Percentiles rank a stretch among this genome's conserved stretches.
These are phyloP conservation scores for Aphelocoma californica DNA, from an alignment of 2,797 vertebrate species.

Conservation along the genomic window DNA sequence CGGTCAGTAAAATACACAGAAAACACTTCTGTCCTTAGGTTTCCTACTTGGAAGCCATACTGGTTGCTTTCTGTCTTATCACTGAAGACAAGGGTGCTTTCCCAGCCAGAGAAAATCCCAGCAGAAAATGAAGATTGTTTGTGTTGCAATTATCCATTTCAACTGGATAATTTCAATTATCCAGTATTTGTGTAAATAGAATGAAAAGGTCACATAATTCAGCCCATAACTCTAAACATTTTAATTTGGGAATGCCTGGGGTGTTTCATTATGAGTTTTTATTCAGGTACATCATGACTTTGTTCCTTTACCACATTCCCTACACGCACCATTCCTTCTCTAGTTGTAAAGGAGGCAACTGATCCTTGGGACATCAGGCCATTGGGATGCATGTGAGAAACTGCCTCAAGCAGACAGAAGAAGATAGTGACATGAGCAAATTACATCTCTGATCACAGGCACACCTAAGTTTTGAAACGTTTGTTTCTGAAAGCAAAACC, in stretches of 20 bases:
- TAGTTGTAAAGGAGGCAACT: not conserved
- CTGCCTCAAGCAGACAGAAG: not conserved
- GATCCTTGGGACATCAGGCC: not conserved
- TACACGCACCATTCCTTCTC: accelerated
- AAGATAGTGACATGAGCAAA: not conserved
- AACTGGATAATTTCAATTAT: too few relatives aligned
- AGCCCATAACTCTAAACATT: not conserved
- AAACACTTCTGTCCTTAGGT: not conserved
- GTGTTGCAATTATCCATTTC: not conserved
- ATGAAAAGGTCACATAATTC: not conserved
- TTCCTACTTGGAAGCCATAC: not conserved
- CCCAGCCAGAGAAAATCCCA: not conserved
- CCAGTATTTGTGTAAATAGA: not conserved
- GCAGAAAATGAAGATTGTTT: not conserved
- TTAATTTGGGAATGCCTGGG: not conserved
- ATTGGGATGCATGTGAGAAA: not conserved
- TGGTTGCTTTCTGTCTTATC: not conserved
- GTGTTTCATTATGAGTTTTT: not conserved
- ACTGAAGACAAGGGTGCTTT: not conserved
- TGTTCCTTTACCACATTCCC: not conserved
- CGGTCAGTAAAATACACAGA: not conserved
- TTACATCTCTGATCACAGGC: not conserved
- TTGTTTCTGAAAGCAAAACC: not conserved
- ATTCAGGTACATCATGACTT: not conserved
- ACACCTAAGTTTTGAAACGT: not conserved